A percentile compares a stretch with the other conserved stretches of the same genome.
These are phyloP conservation scores for Plagodis dolabraria DNA, from an alignment of 2,888 invertebrate genomes.

Conservation along the genomic window DNA sequence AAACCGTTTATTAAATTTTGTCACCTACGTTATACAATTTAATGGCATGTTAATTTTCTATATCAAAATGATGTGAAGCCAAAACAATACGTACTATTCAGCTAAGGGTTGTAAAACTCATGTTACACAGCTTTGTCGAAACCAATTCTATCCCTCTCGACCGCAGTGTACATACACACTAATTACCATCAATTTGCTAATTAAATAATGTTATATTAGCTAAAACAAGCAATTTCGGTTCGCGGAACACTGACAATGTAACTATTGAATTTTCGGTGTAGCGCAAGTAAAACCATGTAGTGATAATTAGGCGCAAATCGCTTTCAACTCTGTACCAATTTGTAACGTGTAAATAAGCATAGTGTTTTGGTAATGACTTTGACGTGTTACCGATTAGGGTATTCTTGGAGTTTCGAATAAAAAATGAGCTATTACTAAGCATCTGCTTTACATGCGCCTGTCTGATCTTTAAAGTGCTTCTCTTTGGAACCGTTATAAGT, in stretches of 20 bases:
- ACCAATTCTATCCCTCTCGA: slow-evolving; percentile 15
- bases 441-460: too few species aligned
- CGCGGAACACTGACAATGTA: neutral
- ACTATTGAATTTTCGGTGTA: slow-evolving; percentile 16
- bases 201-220: slow-evolving; percentile 26
- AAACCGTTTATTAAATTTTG: too few species aligned
- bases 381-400: too few species aligned
- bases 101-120: neutral
- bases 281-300: slow-evolving; percentile 1
- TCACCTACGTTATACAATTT: too few species aligned
- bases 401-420: too few species aligned
- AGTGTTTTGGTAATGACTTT: too few species aligned
- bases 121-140: slow-evolving; percentile 4
- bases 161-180: slow-evolving; percentile 9
- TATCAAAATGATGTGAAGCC: too few species aligned
- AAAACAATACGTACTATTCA: slow-evolving; percentile 4
- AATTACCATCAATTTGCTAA: slow-evolving; percentile 23
- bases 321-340: neutral
- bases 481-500: too few species aligned
- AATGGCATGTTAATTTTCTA: too few species aligned
- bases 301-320: neutral
- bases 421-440: too few species aligned
- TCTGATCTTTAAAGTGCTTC: too few species aligned
- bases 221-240: slow-evolving; percentile 18
- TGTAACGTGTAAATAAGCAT: neutral